Evolutionary conservation across 2,888 invertebrate genomes (phyloP), one percentile per base, ranked within the genome.

Genomic region (Troides aeacus): DNA sequence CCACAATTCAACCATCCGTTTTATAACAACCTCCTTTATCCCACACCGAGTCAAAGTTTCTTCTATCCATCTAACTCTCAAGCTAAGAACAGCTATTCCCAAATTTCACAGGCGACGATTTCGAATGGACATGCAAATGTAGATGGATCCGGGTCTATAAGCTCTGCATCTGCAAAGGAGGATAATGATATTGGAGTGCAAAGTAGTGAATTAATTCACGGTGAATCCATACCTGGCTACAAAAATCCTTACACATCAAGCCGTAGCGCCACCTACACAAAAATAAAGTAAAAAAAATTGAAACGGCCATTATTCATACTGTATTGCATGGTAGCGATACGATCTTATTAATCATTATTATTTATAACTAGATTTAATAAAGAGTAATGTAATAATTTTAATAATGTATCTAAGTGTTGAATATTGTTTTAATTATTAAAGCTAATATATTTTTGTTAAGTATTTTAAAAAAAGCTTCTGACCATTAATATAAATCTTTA

Each of bases 11-110:
- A 86, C 73, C 84, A 88, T 17, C 82, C 84, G 39, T 73, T 86
- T 8, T 91, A 90, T 69, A 89, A 83, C 68, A 89, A 88, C 68
- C 76, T 89, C 21, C 72, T 85, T 0, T 87, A 89, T 68, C 82
- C 84, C 0, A 88, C 85, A 67, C 86, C 89, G 7, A 78, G 81
- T 0, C 91, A 89, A 73, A 86, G 82, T 61, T 81, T 90, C 30
- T 92, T 91, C 67, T 88, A 89, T 72, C 89, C 90, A 30, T 76
- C 84, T 4, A 86, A 81, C 72, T 76, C 87, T 10, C 93, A 91
- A 77, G 80, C 83, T 0, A 90, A 89, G 71, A 88, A 89, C 67
- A 84, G 81, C 24, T 74, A 85, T 36, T 76, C 85, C 2, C 88
- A 88, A 68, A 80, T 78, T 46, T 30, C 72, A 1, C 75, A 80